Evolutionary conservation across 1,140 invertebrate genomes (phyloP).

Genomic region (Brachionus rotundiformis): DNA sequence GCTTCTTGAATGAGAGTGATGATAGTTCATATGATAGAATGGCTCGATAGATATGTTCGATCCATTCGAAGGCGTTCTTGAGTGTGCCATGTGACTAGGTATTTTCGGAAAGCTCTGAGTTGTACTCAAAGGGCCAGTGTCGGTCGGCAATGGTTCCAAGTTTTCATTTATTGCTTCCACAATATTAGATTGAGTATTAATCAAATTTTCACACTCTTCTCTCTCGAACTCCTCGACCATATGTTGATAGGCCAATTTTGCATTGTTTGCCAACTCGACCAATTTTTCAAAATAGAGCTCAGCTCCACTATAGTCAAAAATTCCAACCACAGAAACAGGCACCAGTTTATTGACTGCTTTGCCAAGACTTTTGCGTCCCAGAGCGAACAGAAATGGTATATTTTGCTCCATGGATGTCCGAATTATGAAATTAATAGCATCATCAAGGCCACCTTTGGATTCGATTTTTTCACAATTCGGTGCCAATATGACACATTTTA

Average conservation of each 20-base stretch:
- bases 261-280: constrained; percentile 17
- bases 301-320: constrained; percentile 68
- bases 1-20: constrained; percentile 39
- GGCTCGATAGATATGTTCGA: constrained; percentile 41
- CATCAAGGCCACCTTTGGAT: constrained; percentile 65
- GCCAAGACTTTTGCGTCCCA: constrained; percentile 66
- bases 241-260: constrained; percentile 33
- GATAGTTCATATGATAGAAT: constrained; percentile 27
- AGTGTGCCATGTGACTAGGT: constrained; percentile 43
- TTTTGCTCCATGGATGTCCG: constrained; percentile 64
- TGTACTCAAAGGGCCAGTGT: neutral
- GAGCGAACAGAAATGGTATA: constrained; percentile 67
- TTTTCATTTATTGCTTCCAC: neutral
- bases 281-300: constrained; percentile 59
- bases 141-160: neutral
- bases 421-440: constrained; percentile 64
- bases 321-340: constrained; percentile 67
- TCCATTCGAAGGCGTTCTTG: constrained; percentile 39
- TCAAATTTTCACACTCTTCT: constrained; percentile 23
- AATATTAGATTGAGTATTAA: neutral
- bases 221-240: constrained; percentile 43
- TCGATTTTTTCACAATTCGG: constrained; percentile 67
- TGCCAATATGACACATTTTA: constrained; percentile 69
- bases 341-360: constrained; percentile 67
- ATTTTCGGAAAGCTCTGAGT: neutral